A percentile compares a stretch with the other conserved stretches of the same genome.
phyloP scores from a whole-genome alignment of 1,140 invertebrate species.

The Protaetia brevitarsis region DNA sequence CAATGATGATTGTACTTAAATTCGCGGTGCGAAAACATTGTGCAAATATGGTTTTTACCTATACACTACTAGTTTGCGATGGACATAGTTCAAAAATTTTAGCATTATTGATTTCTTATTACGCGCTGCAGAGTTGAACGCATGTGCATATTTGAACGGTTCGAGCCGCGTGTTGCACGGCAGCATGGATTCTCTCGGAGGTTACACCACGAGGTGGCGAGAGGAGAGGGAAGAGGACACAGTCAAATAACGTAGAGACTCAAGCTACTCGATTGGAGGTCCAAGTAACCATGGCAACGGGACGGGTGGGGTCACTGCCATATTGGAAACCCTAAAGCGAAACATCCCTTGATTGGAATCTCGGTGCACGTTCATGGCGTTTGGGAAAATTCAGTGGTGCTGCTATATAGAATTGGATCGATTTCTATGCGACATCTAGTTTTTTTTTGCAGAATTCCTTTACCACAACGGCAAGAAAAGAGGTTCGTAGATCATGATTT shows the following conservation, averaged over 20 bases:
- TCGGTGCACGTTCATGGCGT: slow-evolving; percentile 9
- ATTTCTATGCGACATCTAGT: slow-evolving; percentile 1
- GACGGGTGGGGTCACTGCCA: slow-evolving; percentile 44
- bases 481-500: neutral
- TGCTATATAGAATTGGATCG: neutral
- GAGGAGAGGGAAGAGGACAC: neutral
- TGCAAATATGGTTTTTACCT: neutral
- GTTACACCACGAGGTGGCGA: neutral
- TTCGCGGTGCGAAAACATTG: neutral
- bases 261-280: slow-evolving; percentile 36
- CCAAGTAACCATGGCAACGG: slow-evolving; percentile 43
- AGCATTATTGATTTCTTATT: slow-evolving; percentile 42
- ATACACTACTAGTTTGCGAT: neutral
- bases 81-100: slow-evolving; percentile 22
- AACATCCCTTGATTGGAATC: slow-evolving; percentile 17
- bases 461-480: neutral
- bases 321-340: slow-evolving; percentile 33
- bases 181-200: slow-evolving; percentile 8
- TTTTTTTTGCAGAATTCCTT: slow-evolving; percentile 4
- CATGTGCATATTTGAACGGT: slow-evolving; percentile 34
- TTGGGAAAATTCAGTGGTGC: slow-evolving; percentile 8
- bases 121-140: slow-evolving; percentile 33
- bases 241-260: slow-evolving; percentile 26
- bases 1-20: no score
- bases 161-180: neutral